A percentile compares a stretch with the other conserved stretches of the same genome.
These are phyloP conservation scores for Callyntrura guangdongensis DNA, from an alignment of 2,888 invertebrate genomes.

Conservation along the genomic window DNA sequence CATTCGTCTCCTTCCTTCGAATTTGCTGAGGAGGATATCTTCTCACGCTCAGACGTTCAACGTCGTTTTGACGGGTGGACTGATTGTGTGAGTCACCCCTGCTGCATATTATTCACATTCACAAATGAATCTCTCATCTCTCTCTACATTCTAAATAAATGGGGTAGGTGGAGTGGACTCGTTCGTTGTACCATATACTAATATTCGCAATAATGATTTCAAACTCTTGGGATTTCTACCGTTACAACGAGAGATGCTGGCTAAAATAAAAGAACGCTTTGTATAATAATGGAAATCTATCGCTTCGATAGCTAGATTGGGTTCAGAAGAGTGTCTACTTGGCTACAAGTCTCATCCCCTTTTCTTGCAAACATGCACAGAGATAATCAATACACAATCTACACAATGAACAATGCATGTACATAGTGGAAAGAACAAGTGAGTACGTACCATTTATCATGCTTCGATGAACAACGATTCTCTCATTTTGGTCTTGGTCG, in stretches of 20 bases:
- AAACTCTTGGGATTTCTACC: neutral
- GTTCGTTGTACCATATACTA: neutral
- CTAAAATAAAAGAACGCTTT: conserved; percentile 10
- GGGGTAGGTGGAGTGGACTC: neutral
- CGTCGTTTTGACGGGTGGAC: conserved; percentile 10
- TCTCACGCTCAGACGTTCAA: conserved; percentile 41
- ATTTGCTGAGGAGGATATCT: conserved; percentile 27
- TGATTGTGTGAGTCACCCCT: conserved; percentile 31
- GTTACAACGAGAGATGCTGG: neutral
- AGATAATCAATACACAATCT: conserved; percentile 74
- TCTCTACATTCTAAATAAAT: neutral
- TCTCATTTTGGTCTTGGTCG: conserved; percentile 58
- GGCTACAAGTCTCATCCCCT: neutral
- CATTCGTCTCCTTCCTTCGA: conserved; percentile 22
- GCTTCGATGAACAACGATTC: conserved; percentile 71
- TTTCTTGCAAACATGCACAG: conserved; percentile 53
- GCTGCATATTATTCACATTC: no score
- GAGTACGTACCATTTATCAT: conserved; percentile 77
- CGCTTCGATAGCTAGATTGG: no score
- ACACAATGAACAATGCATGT: no score
- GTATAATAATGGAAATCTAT: conserved; percentile 9
- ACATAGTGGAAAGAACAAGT: conserved; percentile 63
- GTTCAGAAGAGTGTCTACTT: neutral
- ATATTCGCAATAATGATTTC: conserved; percentile 19
- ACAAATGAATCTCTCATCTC: no score